Evolutionary conservation across 2,888 invertebrate species (phyloP), one percentile per base, ranked within the genome.

Genomic region (Drosophila siamana): DNA sequence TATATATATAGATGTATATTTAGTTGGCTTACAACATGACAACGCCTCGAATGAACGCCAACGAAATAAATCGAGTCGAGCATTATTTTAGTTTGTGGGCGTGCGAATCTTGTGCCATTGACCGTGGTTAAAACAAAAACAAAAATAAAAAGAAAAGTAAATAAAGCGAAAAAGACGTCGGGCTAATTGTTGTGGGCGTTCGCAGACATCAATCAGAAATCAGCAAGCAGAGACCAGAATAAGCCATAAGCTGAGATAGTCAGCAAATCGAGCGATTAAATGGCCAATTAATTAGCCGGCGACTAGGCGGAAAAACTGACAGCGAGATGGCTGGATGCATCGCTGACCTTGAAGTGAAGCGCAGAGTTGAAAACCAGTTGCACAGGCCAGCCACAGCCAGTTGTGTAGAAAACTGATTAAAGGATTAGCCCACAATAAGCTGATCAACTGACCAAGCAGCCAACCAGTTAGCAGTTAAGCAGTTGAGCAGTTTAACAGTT

Each of bases 181-280:
- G 69, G 66, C 88, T 86, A 88, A 81, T 86, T 86, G 72, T 33
- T 28, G 82, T 82, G 69, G 81, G 88, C 84, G 81, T 88, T 56
- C 33, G 56, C 57, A 63, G 81, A 67, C 74, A 88, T 89, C 89
- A 69, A 82, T 88, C 84, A 82, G 47, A 67, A 55, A 65, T 46
- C 44, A 51, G 51, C n/a, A 40, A 28, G 55, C 61, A 61, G 46
- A 57, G 33, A 15, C 4, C 13, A 44, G 13, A 11, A 6, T 52
- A 15, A 52, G 40, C 15, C 19, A 33, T 15, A 38, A 15, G 13
- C 16, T n/a, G 16, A 47, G 30, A 61, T 33, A 33, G 19, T 56
- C 76, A 71, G 68, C 76, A 86, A 88, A 83, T 88, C 88, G 75
- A 75, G 69, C 80, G 75, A 83, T 86, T 86, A 90, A 88, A 78